These are phyloP conservation scores for Eupithecia centaureata DNA, from an alignment of 2,888 invertebrate species.

Conservation along the genomic window DNA sequence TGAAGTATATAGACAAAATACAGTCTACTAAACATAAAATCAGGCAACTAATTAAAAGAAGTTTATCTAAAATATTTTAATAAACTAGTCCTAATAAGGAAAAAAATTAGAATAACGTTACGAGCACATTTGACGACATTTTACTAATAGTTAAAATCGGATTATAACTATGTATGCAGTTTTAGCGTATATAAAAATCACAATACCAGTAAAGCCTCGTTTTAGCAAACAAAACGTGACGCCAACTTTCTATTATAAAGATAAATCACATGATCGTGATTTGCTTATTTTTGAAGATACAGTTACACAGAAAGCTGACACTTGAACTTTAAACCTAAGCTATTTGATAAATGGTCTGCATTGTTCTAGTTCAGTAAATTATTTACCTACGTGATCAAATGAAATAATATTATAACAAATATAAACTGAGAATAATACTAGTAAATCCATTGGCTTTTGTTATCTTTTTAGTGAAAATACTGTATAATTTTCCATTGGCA, in stretches of 20 bases:
- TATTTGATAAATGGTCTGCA: neutral
- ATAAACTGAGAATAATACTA: no score
- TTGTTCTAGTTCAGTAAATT: neutral
- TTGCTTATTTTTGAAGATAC: slow-evolving; percentile 29
- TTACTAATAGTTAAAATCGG: neutral
- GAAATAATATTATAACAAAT: neutral
- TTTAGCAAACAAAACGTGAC: slow-evolving; percentile 41
- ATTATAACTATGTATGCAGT: slow-evolving; percentile 4
- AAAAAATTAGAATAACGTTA: no score
- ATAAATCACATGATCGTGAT: slow-evolving; percentile 46
- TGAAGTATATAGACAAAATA: neutral
- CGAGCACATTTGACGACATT: no score
- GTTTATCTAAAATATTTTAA: no score
- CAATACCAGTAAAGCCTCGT: slow-evolving; percentile 23
- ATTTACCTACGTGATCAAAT: neutral
- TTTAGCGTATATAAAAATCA: slow-evolving; percentile 9
- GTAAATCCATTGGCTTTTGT: neutral
- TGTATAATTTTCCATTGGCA: neutral
- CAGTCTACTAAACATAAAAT: no score
- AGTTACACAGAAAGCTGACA: slow-evolving; percentile 14
- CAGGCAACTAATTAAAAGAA: no score
- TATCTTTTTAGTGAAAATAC: neutral
- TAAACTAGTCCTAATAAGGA: no score
- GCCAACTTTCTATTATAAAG: slow-evolving; percentile 42
- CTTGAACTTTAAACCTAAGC: neutral